Conservation (phyloP, 1,140 invertebrate species). For the Drosophila sp. region DNA sequence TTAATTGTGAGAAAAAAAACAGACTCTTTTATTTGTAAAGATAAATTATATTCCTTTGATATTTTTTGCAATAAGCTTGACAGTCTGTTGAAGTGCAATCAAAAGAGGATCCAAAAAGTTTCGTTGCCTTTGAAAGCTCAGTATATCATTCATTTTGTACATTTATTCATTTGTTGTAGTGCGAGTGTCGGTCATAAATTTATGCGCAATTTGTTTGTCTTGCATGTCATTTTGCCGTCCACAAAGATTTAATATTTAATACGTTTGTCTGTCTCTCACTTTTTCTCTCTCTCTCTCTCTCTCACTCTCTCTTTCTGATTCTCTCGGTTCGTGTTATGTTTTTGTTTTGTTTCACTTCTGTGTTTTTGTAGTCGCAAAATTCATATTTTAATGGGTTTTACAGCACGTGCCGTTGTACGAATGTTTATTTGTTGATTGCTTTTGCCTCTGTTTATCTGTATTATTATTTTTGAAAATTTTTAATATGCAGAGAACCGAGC, state of each 20-base stretch:
- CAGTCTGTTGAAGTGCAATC: constrained; percentile 3
- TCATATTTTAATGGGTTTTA: constrained; percentile 75
- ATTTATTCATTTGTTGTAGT: constrained; percentile 52
- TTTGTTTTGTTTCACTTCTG: constrained; percentile 35
- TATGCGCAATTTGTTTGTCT: constrained; percentile 75
- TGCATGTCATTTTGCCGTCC: constrained; percentile 77
- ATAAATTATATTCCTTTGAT: background rate
- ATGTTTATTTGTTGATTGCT: constrained; percentile 63
- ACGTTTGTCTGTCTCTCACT: constrained; percentile 17
- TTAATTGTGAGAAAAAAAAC: too few species aligned
- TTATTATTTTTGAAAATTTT: constrained; percentile 40
- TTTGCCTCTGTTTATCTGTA: constrained; percentile 35
- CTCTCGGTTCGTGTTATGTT: background rate
- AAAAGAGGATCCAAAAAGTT: constrained; percentile 1
- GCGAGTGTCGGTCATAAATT: constrained; percentile 64
- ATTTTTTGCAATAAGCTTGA: constrained; percentile 1
- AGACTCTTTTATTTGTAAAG: too few species aligned
- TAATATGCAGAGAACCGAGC: constrained; percentile 33
- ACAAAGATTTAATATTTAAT: constrained; percentile 74
- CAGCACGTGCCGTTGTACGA: constrained; percentile 67
- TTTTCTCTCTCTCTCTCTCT: background rate
- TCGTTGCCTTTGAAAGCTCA: background rate
- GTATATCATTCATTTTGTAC: constrained; percentile 25
- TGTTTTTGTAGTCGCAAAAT: constrained; percentile 53
- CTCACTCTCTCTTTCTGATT: background rate